These are phyloP conservation scores for Helarctos malayanus DNA, from an alignment of 2,797 vertebrate species.

Conservation along the genomic window DNA sequence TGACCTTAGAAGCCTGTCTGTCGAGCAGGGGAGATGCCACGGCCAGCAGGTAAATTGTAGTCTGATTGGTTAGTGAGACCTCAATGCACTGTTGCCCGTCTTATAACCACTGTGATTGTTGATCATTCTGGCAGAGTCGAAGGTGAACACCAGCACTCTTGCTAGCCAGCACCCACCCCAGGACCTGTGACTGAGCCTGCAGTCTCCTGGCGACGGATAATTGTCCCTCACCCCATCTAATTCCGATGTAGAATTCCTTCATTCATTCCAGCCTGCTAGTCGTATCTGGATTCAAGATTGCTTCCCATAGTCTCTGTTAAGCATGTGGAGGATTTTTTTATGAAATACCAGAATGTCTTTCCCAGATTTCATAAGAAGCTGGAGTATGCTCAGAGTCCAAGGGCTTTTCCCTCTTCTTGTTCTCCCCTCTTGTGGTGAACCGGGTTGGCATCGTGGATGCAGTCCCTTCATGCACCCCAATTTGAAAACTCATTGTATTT, in stretches of 20 bases:
- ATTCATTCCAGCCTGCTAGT: background rate
- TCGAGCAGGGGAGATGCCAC: background rate
- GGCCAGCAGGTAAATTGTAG: background rate
- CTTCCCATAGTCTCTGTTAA: background rate
- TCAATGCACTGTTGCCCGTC: background rate
- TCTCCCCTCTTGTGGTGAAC: background rate
- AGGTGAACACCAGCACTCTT: accelerated
- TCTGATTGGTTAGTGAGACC: background rate
- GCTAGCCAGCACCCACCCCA: background rate
- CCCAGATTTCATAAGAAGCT: background rate
- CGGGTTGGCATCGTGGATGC: background rate
- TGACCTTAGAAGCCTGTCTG: background rate
- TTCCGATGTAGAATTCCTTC: background rate
- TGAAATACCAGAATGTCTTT: background rate
- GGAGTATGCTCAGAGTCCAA: background rate
- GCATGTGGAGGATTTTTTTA: background rate
- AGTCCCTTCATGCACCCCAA: background rate
- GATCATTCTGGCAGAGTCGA: background rate
- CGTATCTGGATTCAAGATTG: background rate
- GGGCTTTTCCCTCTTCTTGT: background rate
- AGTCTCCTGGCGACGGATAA: background rate
- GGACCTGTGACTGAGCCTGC: background rate
- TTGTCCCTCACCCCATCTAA: no score
- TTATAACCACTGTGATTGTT: background rate
- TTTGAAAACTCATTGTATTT: background rate